Conservation (phyloP, 2,888 invertebrate genomes). For the Salticus scenicus region DNA sequence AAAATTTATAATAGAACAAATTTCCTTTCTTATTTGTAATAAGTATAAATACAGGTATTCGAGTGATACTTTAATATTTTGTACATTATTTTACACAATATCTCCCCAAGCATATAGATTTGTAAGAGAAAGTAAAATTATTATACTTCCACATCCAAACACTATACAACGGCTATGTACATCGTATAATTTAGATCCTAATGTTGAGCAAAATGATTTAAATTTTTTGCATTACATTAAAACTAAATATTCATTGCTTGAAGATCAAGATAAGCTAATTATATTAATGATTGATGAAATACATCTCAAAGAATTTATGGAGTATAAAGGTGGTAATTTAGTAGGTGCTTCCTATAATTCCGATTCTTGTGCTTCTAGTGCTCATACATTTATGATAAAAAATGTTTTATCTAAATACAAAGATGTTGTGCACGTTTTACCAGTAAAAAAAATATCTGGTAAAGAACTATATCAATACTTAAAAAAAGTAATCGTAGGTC, state of each 20-base stretch:
- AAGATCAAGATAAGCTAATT: neutral
- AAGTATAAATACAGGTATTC: too few relatives aligned
- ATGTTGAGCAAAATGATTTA: too few relatives aligned
- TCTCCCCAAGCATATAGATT: neutral
- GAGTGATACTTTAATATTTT: neutral
- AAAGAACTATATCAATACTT: neutral
- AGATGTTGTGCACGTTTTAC: constrained; percentile 17
- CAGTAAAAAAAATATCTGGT: neutral
- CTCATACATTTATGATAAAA: neutral
- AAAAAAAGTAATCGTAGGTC: too few relatives aligned
- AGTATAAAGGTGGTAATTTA: neutral
- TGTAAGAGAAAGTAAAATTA: neutral
- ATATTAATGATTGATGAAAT: constrained; percentile 19
- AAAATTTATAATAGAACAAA: too few relatives aligned
- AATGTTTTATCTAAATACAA: too few relatives aligned
- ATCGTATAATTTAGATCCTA: too few relatives aligned
- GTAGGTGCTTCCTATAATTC: neutral
- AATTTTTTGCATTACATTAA: too few relatives aligned
- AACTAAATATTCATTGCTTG: too few relatives aligned
- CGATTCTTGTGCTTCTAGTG: neutral
- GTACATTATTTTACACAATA: neutral
- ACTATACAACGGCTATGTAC: too few relatives aligned
- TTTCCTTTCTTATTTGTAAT: too few relatives aligned
- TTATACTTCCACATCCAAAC: too few relatives aligned
- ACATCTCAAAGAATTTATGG: neutral